These are phyloP conservation scores for Gortyna flavago DNA, from an alignment of 2,888 invertebrate genomes.

Conservation along the genomic window DNA sequence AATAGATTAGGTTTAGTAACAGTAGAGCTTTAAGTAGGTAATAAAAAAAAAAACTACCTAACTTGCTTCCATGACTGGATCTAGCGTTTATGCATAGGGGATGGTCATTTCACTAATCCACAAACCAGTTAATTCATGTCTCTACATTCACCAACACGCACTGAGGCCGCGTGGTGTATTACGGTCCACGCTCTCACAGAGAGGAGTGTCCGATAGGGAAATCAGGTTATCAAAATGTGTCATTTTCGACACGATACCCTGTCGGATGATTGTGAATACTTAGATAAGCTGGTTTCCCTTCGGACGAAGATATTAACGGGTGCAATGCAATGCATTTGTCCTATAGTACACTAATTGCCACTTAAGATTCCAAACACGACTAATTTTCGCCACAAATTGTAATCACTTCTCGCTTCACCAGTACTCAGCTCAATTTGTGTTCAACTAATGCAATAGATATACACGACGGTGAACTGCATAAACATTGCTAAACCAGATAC, in stretches of 20 bases:
- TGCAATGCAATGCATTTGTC: neutral
- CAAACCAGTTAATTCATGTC: too few species aligned
- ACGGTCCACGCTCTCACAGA: too few species aligned
- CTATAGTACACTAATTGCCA: neutral
- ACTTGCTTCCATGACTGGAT: neutral
- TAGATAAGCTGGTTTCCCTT: neutral
- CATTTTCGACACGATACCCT: too few species aligned
- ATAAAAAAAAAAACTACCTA: too few species aligned
- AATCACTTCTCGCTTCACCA: conserved; percentile 33
- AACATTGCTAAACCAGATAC: conserved; percentile 63
- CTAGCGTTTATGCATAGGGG: neutral
- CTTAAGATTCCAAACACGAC: neutral
- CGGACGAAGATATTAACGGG: neutral
- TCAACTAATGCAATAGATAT: conserved; percentile 68
- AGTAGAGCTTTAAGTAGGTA: too few species aligned
- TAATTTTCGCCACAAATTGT: conserved; percentile 14
- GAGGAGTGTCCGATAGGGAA: too few species aligned
- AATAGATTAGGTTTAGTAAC: neutral
- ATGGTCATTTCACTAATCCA: neutral
- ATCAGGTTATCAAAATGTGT: too few species aligned
- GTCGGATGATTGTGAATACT: too few species aligned
- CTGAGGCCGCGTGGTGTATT: too few species aligned
- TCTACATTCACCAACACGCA: too few species aligned
- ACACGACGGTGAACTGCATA: conserved; percentile 64
- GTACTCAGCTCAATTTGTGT: conserved; percentile 62